Percentiles rank a stretch among this genome's conserved stretches.
These are phyloP conservation scores for Dioctria rufipes DNA, from an alignment of 2,888 invertebrate genomes.

Conservation along the genomic window DNA sequence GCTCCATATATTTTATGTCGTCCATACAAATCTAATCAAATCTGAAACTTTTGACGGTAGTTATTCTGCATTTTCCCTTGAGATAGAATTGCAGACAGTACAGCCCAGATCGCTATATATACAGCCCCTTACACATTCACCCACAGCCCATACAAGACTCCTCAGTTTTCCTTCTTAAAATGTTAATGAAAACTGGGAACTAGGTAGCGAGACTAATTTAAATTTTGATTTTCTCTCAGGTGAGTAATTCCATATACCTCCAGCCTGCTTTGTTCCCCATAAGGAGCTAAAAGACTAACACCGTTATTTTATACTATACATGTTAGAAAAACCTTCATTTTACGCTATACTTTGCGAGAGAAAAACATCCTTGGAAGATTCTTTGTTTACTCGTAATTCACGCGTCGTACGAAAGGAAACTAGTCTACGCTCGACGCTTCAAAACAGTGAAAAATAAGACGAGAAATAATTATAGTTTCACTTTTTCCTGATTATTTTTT, in stretches of 20 bases:
- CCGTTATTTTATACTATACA: not conserved
- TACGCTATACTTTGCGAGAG: not conserved
- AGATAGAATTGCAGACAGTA: conserved; percentile 4
- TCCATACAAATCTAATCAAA: conserved; percentile 44
- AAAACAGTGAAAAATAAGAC: not conserved
- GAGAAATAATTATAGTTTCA: not conserved
- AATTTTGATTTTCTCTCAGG: conserved; percentile 53
- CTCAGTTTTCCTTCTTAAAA: conserved; percentile 30
- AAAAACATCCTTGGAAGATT: not conserved
- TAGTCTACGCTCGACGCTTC: not conserved
- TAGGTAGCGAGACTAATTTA: conserved; percentile 47
- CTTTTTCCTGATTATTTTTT: not conserved
- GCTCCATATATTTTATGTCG: conserved; percentile 29
- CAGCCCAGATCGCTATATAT: not conserved
- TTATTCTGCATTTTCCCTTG: not conserved
- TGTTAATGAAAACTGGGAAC: conserved; percentile 43
- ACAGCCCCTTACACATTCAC: not conserved
- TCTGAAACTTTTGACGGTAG: conserved; percentile 31
- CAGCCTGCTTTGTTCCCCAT: conserved; percentile 6
- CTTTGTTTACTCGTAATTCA: not conserved
- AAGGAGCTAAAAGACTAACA: conserved; percentile 6
- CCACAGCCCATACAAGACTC: not conserved
- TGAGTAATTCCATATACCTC: conserved; percentile 44
- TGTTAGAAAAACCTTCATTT: not conserved
- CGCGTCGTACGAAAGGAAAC: not conserved